Conservation (phyloP, 23 tunicate genomes). For the Clavelina lepadiformis region DNA sequence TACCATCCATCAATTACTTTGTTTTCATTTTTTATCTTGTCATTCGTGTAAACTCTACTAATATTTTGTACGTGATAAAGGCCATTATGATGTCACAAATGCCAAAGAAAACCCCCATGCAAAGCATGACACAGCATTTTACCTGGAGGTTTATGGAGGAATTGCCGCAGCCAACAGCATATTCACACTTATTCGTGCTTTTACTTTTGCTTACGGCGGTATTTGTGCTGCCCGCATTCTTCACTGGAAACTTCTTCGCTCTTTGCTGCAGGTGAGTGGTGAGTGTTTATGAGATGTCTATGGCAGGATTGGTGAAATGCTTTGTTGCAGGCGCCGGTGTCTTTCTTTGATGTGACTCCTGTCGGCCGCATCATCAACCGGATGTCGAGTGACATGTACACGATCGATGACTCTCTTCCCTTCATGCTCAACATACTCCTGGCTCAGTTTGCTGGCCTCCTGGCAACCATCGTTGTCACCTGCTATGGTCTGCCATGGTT, state of each 20-base stretch:
- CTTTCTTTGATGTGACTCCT: constrained; percentile 84
- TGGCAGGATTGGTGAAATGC: neutral
- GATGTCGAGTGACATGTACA: constrained; percentile 88
- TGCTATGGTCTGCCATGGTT: constrained; percentile 89
- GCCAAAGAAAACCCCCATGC: neutral
- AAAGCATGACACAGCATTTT: constrained; percentile 28
- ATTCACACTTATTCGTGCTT: constrained; percentile 79
- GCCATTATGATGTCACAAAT: too few species aligned
- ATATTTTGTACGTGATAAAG: too few species aligned
- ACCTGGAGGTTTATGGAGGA: constrained; percentile 72
- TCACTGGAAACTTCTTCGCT: constrained; percentile 55
- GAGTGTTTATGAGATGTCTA: neutral
- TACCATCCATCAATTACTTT: too few species aligned
- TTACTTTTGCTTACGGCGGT: constrained; percentile 89
- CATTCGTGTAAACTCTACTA: too few species aligned
- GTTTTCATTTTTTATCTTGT: too few species aligned
- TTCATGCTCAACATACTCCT: constrained; percentile 91
- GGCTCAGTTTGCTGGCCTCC: constrained; percentile 61
- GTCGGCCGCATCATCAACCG: constrained; percentile 85
- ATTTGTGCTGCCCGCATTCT: constrained; percentile 51
- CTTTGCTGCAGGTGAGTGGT: constrained; percentile 53
- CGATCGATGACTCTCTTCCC: constrained; percentile 84
- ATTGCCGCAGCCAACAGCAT: constrained; percentile 79
- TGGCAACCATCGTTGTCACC: constrained; percentile 72
- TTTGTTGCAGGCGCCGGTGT: constrained; percentile 63